Conservation (phyloP, 92 coral and sea anemone genomes). For the Phenganax subtilis region DNA sequence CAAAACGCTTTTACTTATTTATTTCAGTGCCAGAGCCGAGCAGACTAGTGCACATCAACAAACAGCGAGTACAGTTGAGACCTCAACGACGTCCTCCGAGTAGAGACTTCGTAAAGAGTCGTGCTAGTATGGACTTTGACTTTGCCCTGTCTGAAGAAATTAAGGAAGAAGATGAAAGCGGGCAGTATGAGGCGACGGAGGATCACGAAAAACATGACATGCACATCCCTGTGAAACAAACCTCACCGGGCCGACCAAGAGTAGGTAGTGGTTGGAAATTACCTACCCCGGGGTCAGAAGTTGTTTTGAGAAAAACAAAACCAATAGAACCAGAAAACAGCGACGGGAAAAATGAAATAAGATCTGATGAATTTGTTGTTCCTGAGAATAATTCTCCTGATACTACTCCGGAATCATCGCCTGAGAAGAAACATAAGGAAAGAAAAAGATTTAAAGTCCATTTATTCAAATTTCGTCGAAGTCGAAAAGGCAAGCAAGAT, state of each 20-base stretch:
- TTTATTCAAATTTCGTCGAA: conserved; percentile 21
- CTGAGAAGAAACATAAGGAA: not conserved
- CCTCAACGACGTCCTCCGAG: conserved; percentile 35
- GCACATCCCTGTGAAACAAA: conserved; percentile 1
- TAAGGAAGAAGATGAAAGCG: conserved; percentile 27
- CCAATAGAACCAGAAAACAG: not conserved
- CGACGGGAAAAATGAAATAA: not conserved
- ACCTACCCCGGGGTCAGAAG: conserved; percentile 4
- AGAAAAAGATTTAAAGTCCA: conserved; percentile 16
- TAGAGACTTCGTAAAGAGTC: conserved; percentile 28
- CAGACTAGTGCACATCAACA: not conserved
- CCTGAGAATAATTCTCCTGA: not conserved
- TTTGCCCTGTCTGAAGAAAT: conserved; percentile 21
- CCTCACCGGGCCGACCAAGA: conserved; percentile 1
- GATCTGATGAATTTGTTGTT: not conserved
- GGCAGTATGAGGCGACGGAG: conserved; percentile 7
- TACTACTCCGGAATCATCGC: not conserved
- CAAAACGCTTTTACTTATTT: not conserved
- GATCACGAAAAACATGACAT: not conserved
- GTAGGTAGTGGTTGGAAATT: conserved; percentile 16
- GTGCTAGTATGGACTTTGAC: conserved; percentile 29
- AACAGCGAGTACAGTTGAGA: conserved; percentile 34
- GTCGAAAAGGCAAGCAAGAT: conserved; percentile 8
- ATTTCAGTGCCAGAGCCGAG: conserved; percentile 15
- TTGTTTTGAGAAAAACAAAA: conserved; percentile 21